These are phyloP conservation scores for Fregata magnificens DNA, from an alignment of 2,113 vertebrate genomes.

Conservation along the genomic window DNA sequence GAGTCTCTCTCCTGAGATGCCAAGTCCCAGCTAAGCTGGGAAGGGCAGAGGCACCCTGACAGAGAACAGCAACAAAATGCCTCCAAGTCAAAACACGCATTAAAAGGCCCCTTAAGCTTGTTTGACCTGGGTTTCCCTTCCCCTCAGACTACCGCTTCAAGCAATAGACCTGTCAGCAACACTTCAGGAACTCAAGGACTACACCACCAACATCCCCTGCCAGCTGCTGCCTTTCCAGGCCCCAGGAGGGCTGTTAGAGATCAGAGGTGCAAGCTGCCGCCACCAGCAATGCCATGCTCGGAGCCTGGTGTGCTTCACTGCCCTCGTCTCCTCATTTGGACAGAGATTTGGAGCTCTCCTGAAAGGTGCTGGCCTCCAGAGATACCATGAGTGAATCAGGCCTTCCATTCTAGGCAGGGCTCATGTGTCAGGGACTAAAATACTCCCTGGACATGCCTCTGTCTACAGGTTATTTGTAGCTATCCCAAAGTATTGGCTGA, in stretches of 20 bases:
- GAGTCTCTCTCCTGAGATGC: background rate
- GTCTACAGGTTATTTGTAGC: conserved; percentile 12
- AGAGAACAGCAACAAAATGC: background rate
- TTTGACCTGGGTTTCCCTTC: background rate
- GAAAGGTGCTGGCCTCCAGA: background rate
- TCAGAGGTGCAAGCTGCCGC: background rate
- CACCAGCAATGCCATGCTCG: background rate
- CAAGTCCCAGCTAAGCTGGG: background rate
- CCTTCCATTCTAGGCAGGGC: conserved; percentile 3
- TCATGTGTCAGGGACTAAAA: conserved; percentile 16
- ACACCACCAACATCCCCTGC: background rate
- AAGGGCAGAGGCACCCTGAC: background rate
- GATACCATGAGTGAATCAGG: background rate
- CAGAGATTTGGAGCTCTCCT: background rate
- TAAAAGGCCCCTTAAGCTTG: background rate
- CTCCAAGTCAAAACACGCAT: background rate
- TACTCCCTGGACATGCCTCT: background rate
- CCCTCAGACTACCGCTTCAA: background rate
- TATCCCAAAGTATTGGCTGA: background rate
- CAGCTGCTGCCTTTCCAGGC: background rate
- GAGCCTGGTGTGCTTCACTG: background rate
- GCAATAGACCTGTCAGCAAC: background rate
- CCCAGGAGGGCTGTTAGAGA: background rate
- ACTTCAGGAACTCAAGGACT: background rate
- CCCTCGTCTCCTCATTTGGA: background rate